These are phyloP conservation scores for Molothrus ater DNA, from an alignment of 2,797 vertebrate genomes.

Conservation along the genomic window DNA sequence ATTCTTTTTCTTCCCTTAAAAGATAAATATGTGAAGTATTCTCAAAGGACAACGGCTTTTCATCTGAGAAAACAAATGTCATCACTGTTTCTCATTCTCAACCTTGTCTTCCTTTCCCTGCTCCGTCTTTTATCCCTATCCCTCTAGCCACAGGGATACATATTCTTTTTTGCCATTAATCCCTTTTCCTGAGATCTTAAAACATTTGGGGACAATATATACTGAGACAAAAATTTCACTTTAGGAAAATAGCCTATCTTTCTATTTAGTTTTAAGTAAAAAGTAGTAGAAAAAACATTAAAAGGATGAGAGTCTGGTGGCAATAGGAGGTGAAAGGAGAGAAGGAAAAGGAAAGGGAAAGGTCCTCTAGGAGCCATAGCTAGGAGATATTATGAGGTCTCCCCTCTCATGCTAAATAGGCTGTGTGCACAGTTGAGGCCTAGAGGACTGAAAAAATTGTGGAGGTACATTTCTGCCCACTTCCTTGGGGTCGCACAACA, in stretches of 20 bases:
- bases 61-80: slow-evolving; percentile 65
- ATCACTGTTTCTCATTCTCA: slow-evolving; percentile 22
- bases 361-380: neutral
- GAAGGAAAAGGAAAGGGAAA: neutral
- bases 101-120: neutral
- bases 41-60: slow-evolving; percentile 46
- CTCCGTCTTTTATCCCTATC: neutral
- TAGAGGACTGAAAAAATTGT: neutral
- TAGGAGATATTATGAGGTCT: neutral
- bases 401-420: neutral
- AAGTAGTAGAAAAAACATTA: neutral
- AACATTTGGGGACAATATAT: neutral
- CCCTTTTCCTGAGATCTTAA: neutral
- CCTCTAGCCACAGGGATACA: neutral
- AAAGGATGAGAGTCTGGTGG: neutral
- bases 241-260: neutral
- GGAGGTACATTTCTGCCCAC: neutral
- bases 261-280: neutral
- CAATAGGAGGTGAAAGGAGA: neutral
- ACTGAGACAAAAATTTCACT: neutral
- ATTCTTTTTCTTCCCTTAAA: slow-evolving; percentile 54
- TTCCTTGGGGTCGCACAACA: neutral
- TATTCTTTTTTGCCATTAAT: neutral
- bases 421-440: neutral
- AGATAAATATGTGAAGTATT: slow-evolving; percentile 69